phyloP scores from a whole-genome alignment of 2,888 invertebrate species.

The Mesoligia furuncula region DNA sequence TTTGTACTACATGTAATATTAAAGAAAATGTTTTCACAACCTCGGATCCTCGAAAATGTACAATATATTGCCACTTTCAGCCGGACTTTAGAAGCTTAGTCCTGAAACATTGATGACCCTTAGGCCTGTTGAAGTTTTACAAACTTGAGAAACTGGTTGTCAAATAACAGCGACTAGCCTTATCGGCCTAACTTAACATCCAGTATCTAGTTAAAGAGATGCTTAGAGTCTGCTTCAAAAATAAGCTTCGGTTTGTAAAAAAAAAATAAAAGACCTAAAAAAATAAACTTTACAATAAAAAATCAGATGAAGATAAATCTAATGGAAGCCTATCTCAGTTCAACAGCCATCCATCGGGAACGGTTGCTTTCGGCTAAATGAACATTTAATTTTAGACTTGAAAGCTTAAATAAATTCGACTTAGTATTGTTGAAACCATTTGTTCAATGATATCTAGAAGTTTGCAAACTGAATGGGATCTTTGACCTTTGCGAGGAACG shows the following conservation, averaged over 20 bases:
- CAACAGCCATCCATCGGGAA: conserved; percentile 10
- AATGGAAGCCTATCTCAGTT: conserved; percentile 7
- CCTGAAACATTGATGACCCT: conserved; percentile 49
- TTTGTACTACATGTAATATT: conserved; percentile 55
- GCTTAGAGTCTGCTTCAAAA: conserved; percentile 1
- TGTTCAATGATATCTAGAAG: conserved; percentile 23
- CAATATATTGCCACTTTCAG: conserved; percentile 51
- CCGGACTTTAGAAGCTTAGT: conserved; percentile 38
- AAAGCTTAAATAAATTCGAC: conserved; percentile 29
- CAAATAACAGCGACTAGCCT: conserved; percentile 17
- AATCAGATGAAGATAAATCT: conserved; percentile 16
- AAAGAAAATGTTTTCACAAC: conserved; percentile 46
- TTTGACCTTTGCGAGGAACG: conserved; percentile 47
- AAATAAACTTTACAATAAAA: conserved; percentile 8
- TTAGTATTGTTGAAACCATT: conserved; percentile 39
- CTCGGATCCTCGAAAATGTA: conserved; percentile 49
- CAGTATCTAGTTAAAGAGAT: conserved; percentile 2
- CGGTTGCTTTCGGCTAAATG: conserved; percentile 26
- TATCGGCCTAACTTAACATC: conserved; percentile 1
- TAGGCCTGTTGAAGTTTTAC: conserved; percentile 21
- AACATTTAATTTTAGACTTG: conserved; percentile 13
- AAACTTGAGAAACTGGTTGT: conserved; percentile 15
- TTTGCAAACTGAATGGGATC: conserved; percentile 44
- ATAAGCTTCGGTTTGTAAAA: neutral
- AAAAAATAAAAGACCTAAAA: too few relatives aligned